phyloP scores from a whole-genome alignment of 2,797 vertebrate species.

The Hydrophis major region DNA sequence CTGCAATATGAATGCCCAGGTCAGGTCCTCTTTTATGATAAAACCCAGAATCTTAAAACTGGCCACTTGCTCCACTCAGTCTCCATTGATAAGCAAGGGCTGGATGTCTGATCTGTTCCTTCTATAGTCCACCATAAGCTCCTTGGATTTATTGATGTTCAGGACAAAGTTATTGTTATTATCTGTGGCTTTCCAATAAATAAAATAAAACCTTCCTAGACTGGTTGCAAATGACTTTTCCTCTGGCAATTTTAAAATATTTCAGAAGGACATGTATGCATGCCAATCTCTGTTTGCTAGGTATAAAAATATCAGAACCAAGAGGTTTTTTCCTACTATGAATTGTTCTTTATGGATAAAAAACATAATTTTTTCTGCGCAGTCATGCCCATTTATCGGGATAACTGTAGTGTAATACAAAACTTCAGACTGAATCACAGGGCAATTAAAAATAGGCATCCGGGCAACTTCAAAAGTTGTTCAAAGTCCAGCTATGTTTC shows the following conservation, averaged over 20 bases:
- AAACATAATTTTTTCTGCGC: background rate
- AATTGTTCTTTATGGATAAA: background rate
- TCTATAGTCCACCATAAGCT: no score
- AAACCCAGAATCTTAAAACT: no score
- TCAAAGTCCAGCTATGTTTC: background rate
- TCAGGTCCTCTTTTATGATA: no score
- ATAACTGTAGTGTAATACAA: background rate
- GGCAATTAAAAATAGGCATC: background rate
- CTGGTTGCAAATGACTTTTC: background rate
- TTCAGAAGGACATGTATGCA: background rate
- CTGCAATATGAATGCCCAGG: no score
- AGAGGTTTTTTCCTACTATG: background rate
- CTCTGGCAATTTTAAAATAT: background rate
- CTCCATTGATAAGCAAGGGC: no score
- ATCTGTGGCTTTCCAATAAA: background rate
- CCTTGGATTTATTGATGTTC: no score
- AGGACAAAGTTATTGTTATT: no score
- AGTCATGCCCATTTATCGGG: background rate
- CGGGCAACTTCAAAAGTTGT: background rate
- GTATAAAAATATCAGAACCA: background rate
- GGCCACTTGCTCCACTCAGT: no score
- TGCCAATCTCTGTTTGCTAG: background rate
- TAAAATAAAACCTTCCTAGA: background rate
- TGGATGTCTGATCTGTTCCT: no score
- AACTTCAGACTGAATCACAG: background rate